Evolutionary conservation across 2,113 vertebrate genomes (phyloP).

Genomic region (Antechinus flavipes): DNA sequence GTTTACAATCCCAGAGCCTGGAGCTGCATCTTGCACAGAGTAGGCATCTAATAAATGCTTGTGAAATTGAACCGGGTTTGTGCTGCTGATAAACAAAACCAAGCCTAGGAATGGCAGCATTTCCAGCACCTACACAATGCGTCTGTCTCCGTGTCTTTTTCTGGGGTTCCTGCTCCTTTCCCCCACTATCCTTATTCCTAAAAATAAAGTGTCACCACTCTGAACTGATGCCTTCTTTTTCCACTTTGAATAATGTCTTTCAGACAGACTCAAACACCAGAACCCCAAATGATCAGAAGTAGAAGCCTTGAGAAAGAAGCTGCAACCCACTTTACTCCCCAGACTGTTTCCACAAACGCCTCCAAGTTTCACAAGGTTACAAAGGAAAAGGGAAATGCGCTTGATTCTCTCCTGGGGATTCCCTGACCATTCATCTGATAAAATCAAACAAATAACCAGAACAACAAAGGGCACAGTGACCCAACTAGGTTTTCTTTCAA

Average conservation of each 20-base stretch:
- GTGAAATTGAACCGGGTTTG: slow-evolving; percentile 22
- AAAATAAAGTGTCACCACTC: background rate
- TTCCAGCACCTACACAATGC: background rate
- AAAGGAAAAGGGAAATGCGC: background rate
- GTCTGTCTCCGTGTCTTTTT: slow-evolving; percentile 21
- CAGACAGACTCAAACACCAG: too few species aligned
- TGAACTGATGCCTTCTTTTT: background rate
- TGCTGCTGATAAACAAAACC: slow-evolving; percentile 23
- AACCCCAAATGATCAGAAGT: background rate
- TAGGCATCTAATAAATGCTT: background rate
- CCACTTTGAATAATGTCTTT: too few species aligned
- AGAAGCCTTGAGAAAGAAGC: background rate
- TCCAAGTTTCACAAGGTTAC: background rate
- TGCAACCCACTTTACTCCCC: background rate
- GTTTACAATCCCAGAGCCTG: background rate
- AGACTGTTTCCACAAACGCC: background rate
- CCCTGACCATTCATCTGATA: background rate
- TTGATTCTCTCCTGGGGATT: background rate
- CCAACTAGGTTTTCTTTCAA: background rate
- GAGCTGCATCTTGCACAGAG: background rate
- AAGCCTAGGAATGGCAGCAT: slow-evolving; percentile 27
- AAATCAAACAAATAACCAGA: slow-evolving; percentile 33
- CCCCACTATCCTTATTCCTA: background rate
- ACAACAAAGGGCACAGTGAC: slow-evolving; percentile 42
- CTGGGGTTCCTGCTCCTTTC: background rate